These are phyloP conservation scores for Watsonalla cultraria DNA, from an alignment of 2,888 invertebrate species.

Conservation along the genomic window DNA sequence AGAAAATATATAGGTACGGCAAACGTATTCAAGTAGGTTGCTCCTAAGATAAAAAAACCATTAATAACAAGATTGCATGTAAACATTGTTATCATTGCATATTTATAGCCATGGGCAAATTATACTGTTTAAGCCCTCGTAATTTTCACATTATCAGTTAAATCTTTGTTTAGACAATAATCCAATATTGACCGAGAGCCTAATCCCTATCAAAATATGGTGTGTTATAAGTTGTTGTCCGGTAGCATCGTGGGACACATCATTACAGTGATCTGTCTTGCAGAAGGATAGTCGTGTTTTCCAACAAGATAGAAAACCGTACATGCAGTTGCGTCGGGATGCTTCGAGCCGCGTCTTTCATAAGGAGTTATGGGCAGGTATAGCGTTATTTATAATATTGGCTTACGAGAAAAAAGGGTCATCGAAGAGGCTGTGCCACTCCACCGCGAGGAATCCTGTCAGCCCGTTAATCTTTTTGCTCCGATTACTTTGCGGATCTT, in stretches of 20 bases:
- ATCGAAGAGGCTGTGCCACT: constrained; percentile 16
- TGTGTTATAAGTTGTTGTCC: constrained; percentile 46
- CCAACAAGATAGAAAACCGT: background rate
- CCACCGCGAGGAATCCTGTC: constrained; percentile 52
- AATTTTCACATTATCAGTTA: constrained; percentile 50
- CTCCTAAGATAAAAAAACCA: constrained; percentile 14
- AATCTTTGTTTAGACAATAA: constrained; percentile 54
- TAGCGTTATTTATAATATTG: constrained; percentile 14
- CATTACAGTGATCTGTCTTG: background rate
- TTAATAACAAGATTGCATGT: constrained; percentile 17
- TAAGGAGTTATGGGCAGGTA: constrained; percentile 66
- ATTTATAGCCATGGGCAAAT: constrained; percentile 52
- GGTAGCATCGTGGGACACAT: constrained; percentile 10
- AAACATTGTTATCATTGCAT: constrained; percentile 45
- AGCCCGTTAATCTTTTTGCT: constrained; percentile 65
- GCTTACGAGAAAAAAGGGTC: constrained; percentile 3
- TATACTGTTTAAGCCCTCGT: constrained; percentile 41
- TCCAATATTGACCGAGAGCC: constrained; percentile 47
- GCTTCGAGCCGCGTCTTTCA: constrained; percentile 68
- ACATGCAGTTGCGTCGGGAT: constrained; percentile 33
- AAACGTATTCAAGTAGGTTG: too few species aligned
- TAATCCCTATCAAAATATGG: constrained; percentile 49
- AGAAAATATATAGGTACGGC: too few species aligned
- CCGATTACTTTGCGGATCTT: constrained; percentile 51
- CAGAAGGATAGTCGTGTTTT: background rate